Conservation (phyloP, 2,888 invertebrate species). For the Stenodema calcarata region DNA sequence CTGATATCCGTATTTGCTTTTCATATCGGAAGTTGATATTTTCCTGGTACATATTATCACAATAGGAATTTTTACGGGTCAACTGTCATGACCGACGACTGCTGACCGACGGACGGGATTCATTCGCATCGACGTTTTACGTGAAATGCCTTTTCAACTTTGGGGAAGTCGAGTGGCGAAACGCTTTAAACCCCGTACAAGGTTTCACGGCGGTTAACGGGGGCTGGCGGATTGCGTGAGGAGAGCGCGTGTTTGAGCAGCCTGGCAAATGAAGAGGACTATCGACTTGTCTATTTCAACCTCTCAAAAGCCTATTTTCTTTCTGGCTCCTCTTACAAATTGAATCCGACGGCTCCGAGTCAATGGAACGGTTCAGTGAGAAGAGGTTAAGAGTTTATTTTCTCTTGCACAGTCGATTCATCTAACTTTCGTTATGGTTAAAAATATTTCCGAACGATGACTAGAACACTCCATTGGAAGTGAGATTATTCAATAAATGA, state of each 20-base stretch:
- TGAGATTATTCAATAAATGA: too few relatives aligned
- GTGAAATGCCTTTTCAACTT: neutral
- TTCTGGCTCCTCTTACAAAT: slow-evolving; percentile 24
- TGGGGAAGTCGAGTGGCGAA: neutral
- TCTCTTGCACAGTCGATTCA: too few relatives aligned
- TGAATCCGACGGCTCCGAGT: slow-evolving; percentile 23
- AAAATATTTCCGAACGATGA: too few relatives aligned
- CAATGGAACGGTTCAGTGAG: neutral
- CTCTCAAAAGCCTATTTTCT: slow-evolving; percentile 33
- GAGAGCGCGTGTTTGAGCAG: slow-evolving; percentile 41
- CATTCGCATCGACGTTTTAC: neutral
- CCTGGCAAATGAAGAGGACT: slow-evolving; percentile 42
- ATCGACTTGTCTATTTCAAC: slow-evolving; percentile 32
- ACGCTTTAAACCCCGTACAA: neutral
- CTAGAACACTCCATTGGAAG: too few relatives aligned
- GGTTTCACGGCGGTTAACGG: slow-evolving; percentile 19
- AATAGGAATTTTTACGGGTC: neutral
- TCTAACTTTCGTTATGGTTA: too few relatives aligned
- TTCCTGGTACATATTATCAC: neutral
- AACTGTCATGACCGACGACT: neutral
- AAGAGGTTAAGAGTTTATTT: too few relatives aligned
- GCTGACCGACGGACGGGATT: neutral
- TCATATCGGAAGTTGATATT: neutral
- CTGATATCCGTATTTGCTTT: too few relatives aligned
- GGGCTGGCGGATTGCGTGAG: slow-evolving; percentile 42